Evolutionary conservation across 2,888 invertebrate genomes (phyloP), one percentile per base, ranked within the genome.

Genomic region (Orthosia cruda): DNA sequence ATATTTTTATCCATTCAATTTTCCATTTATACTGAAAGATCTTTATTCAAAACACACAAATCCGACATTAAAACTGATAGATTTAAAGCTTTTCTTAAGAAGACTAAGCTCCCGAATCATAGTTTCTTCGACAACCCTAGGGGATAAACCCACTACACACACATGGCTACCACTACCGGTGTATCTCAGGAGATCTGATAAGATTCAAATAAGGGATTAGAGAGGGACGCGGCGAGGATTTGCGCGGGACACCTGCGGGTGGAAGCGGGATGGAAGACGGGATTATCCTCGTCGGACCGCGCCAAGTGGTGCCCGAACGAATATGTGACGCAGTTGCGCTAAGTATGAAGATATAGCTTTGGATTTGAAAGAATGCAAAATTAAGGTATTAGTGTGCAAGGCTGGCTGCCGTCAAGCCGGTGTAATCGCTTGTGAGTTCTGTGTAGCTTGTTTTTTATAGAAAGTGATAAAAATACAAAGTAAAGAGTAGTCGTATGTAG

Each of bases 151-250:
- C 91, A 90, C 91, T 93, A 95, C 95, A 95, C 93, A 92, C 93
- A 92, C 92, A 92, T 91, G 93, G 88, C 92, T 91, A 93, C 95
- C 94, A 93, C 94, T 94, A 94, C 94, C 94, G 95, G 93, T 94
- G 94, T 94, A 95, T 95, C 95, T 96, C 95, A 94, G 92, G 96
- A 95, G 96, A 97, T 96, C 97, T 96, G 97, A 97, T 97, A 97
- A 97, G 97, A 97, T 97, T 97, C 97, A 97, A 97, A 97, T 97
- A 97, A 97, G 96, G 96, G 97, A 97, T 97, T 97, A 97, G 96
- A 96, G 92, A 75, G 92, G 93, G 95, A 95, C 90, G 91, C 84
- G 87, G 86, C 88, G 92, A 94, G 96, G 96, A 96, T 96, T 96
- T 96, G 95, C 95, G 90, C 91, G 89, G 88, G 87, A 88, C 90